Base-by-base conservation (phyloP, 2,888 invertebrate genomes). In the Nemapogon koenigi region DNA sequence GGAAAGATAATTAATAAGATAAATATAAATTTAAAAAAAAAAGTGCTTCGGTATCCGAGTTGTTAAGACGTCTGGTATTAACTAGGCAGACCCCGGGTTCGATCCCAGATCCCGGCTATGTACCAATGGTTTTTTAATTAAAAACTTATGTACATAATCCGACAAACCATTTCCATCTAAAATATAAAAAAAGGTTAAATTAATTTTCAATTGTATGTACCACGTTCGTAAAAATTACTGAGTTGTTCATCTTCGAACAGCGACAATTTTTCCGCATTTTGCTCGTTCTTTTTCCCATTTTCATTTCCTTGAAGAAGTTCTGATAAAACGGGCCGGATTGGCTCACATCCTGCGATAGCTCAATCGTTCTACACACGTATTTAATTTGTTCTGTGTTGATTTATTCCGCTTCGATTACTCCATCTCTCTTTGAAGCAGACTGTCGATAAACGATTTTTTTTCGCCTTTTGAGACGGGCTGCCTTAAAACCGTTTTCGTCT, bases 381-480 rank as follows among this genome's bases (percentile, higher is more conserved):
- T 69, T 66, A 64, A 70, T 69, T 66, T 64, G 56, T 59, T 62
- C 59, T 51, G 52, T 59, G 64, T 68, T 65, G 63, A 64, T 69
- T 68, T 60, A 59, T 67, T 65, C 57, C 58, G 49, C 55, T 58
- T 57, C 58, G 57, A 64, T 62, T 59, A 58, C 56, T 60, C 56
- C 54, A 57, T 60, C 59, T 52, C 55, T 53, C 54, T 64, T 63
- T 64, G 59, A 63, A 48, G 57, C 49, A 54, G 48, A 53, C 50
- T 52, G 48, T 55, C 51, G 43, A 42, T 48, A 46, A 45, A 44
- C 41, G 47, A 40, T 44, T 47, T 48, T 47, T 45, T n/a, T n/a
- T 33, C 17, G 33, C 33, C 31, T 17, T 33, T 19, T 11, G n/a
- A 17, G 15, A 16, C 16, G 8, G 15, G 33, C 33, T 33, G 32